Evolutionary conservation across 2,797 vertebrate genomes (phyloP), one percentile per base, ranked within the genome.

Genomic region (Anableps anableps): DNA sequence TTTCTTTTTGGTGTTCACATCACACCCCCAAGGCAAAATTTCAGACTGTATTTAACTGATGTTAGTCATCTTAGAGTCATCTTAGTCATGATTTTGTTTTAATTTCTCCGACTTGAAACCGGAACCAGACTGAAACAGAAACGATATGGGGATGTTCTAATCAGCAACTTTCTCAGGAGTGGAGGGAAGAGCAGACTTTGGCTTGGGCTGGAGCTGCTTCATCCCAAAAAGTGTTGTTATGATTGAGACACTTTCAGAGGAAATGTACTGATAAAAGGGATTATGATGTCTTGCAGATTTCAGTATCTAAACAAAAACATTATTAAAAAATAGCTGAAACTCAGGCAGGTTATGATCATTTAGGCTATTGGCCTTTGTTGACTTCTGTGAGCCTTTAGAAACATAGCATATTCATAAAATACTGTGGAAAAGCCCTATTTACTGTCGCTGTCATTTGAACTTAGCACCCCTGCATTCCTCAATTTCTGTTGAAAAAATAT

Each of bases 11-110:
- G 66, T n/a, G 26, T 45, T 29, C 23, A 10, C 1, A 13, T n/a
- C 23, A 43, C 17, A 31, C 51, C 64, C 62, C 31, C 2, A 43
- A 2, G 77, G 79, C 29, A 45, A 79, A 0, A 75, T 88, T 83
- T 84, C 81, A 50, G 74, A 82, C 74, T 79, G 72, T 51, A 81
- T 89, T 77, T 81, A 60, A 91, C 85, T 80, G 77, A 76, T 76
- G 47, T 88, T 88, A 60, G 76, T 88, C 80, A n/a, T n/a, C n/a
- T n/a, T n/a, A n/a, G n/a, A 23, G 19, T 55, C 53, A 84, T 88
- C 66, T 81, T 36, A 34, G 51, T 60, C 70, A 9, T 81, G 64
- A 84, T 85, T 87, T 80, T 71, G 71, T 89, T 90, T 88, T 85
- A 76, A 87, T 88, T 88, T 89, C 79, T 84, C 81, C 81, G 68